Evolutionary conservation across 2,888 invertebrate genomes (phyloP), one percentile per base, ranked within the genome.

Genomic region (Nomada flava): DNA sequence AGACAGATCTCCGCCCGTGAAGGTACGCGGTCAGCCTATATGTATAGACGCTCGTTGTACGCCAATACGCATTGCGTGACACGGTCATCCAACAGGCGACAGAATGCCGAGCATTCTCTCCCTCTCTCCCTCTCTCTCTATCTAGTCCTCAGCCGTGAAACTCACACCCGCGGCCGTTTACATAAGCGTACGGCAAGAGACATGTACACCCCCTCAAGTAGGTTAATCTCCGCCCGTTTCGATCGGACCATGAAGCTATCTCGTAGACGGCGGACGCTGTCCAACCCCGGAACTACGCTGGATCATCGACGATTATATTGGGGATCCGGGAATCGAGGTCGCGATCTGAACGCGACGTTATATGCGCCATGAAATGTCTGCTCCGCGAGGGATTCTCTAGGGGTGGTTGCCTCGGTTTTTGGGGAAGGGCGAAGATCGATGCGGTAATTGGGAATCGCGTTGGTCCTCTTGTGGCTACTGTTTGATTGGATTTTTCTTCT

Each of bases 31-130:
- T 23, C 55, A 44, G 69, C 36, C 47, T 86, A 86, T 20, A 53
- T 15, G 26, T 13, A 23, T 83, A n/a, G 26, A 59, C 42, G 86
- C 89, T 89, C 84, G 89, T 90, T 89, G 89, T 81, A 89, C 82
- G 83, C 84, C 83, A 84, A 89, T 89, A 90, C 86, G 89, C 88
- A 85, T 89, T 88, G 90, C 90, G 90, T 91, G 90, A 90, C 89
- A 89, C 85, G 86, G 82, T 68, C 84, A 84, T 83, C 83, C 86
- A 82, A 79, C 52, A 85, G 88, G 87, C 89, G 90, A 91, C 90
- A 88, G 89, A 88, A 89, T 89, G 89, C 88, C 88, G 84, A 89
- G 89, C 26, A 2, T 10, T 26, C 59, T 59, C 68, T 18, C 44
- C 53, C 36, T 47, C 15, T 44, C 44, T 44, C 4, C 7, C 10